phyloP scores from a whole-genome alignment of 2,113 vertebrate species.

The Sinosuthora webbiana region DNA sequence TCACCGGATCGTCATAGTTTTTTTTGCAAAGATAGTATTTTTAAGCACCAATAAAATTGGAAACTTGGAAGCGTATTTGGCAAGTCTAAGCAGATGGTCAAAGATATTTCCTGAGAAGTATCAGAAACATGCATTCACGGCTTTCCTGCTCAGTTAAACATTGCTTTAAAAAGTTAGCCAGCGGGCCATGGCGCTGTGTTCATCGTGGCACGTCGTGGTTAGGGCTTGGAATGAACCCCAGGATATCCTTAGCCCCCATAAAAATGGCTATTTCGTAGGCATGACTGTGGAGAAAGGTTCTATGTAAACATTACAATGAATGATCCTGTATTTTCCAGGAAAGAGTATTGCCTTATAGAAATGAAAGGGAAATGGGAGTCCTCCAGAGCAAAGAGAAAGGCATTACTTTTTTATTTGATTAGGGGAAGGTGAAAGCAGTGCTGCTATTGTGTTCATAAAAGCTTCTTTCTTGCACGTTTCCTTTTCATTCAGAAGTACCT shows the following conservation, averaged over 20 bases:
- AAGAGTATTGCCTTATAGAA: neutral
- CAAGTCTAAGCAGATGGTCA: slow-evolving; percentile 75
- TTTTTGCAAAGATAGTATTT: slow-evolving; percentile 60
- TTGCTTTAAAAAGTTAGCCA: slow-evolving; percentile 42
- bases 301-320: neutral
- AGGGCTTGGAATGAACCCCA: neutral
- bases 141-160: slow-evolving; percentile 59
- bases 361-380: neutral
- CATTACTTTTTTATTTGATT: neutral
- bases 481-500: slow-evolving; percentile 22
- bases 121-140: slow-evolving; percentile 57
- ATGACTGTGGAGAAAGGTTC: neutral
- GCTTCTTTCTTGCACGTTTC: neutral
- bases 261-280: neutral
- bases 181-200: neutral
- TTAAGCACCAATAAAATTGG: slow-evolving; percentile 74
- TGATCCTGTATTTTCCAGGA: neutral
- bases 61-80: slow-evolving; percentile 69
- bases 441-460: slow-evolving; percentile 14
- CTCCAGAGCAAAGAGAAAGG: neutral
- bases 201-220: neutral
- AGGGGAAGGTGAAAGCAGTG: slow-evolving; percentile 13
- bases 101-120: slow-evolving; percentile 70
- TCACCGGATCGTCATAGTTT: slow-evolving; percentile 48
- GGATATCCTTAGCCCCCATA: neutral